Evolutionary conservation across 2,888 invertebrate species (phyloP), one percentile per base, ranked within the genome.

Genomic region (Lithophane socia): DNA sequence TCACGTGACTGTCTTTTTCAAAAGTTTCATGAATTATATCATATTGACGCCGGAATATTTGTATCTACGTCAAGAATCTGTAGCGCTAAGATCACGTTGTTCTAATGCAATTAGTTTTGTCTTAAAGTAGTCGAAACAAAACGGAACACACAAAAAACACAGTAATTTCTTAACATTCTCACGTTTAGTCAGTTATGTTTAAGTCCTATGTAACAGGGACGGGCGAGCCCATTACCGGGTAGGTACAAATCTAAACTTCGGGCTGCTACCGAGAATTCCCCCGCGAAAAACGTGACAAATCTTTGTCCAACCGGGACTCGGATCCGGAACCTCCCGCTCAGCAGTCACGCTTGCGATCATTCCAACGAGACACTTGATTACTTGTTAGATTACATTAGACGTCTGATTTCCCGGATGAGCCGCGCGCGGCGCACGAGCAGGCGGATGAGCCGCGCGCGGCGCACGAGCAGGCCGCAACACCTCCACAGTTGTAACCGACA

Each of bases 341-440:
- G 18, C 21, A n/a, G 70, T 47, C 73, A 70, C n/a, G 56, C 70
- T 29, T 0, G 24, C n/a, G 12, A 9, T 4, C 61, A 21, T 21
- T 16, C 10, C 21, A 4, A n/a, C n/a, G 1, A 54, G 52, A 5
- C 52, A 54, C 24, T 65, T 10, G 0, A n/a, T 63, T 9, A 29
- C 16, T 52, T n/a, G n/a, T 10, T 16, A 10, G 54, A 44, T 75
- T 8, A 75, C 52, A 75, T 75, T 29, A 29, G 0, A 7, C 61
- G 7, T 2, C 10, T 0, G 24, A 24, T 5, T n/a, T 63, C 47
- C 76, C 77, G 77, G 77, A 77, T 68, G 54, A 77, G 4, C 24
- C 7, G 18, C 18, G 4, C 13, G 0, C 5, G 21, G 49, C 52
- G 13, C 63, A 29, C 47, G 24, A 18, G 49, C 76, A 13, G 47